Conservation (phyloP, 1,140 invertebrate genomes). For the Gryllus bimaculatus region DNA sequence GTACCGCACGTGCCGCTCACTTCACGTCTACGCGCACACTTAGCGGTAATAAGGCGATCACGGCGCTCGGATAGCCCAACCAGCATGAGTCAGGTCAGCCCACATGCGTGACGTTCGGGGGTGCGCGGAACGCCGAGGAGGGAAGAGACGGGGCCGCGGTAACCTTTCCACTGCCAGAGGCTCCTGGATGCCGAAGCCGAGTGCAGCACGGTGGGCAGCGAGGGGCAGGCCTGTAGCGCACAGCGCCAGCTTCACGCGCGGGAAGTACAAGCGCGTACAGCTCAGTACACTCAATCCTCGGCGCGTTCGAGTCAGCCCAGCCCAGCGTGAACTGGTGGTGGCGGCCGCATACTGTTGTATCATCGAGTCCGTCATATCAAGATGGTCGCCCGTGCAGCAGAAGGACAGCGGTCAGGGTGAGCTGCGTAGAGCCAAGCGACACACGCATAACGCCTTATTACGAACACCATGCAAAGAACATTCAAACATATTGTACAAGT, state of each 20-base stretch:
- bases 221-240: conserved; percentile 60
- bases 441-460: too few relatives aligned
- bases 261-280: conserved; percentile 62
- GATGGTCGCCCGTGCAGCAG: conserved; percentile 49
- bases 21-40: too few relatives aligned
- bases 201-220: conserved; percentile 55
- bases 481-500: too few relatives aligned
- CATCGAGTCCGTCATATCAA: conserved; percentile 59
- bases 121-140: too few relatives aligned
- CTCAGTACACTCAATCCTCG: conserved; percentile 65
- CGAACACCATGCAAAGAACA: too few relatives aligned
- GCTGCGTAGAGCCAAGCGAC: too few relatives aligned
- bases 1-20: too few relatives aligned
- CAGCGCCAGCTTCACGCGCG: conserved; percentile 55
- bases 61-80: too few relatives aligned
- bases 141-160: neutral
- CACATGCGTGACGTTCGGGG: too few relatives aligned
- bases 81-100: too few relatives aligned
- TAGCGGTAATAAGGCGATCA: too few relatives aligned
- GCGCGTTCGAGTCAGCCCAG: conserved; percentile 52
- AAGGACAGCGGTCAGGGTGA: neutral
- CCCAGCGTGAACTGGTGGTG: conserved; percentile 57
- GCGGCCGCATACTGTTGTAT: conserved; percentile 57
- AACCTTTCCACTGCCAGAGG: conserved; percentile 58
- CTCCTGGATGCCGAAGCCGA: conserved; percentile 57